Conservation (phyloP, 2,888 invertebrate genomes). For the Seira musarum region DNA sequence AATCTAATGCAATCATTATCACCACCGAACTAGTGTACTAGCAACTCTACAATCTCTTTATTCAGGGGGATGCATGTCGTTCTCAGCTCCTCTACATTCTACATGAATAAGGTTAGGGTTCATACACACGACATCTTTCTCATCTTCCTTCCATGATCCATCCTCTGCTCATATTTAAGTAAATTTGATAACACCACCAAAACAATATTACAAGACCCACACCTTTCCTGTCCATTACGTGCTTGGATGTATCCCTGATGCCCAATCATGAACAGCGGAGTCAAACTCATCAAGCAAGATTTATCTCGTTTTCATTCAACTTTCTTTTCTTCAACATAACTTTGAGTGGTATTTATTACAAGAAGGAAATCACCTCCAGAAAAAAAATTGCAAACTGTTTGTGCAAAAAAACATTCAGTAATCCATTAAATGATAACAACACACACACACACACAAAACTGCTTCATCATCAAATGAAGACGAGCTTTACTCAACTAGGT, state of each 20-base stretch:
- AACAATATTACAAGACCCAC: background rate
- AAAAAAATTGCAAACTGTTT: too few relatives aligned
- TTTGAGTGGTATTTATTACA: background rate
- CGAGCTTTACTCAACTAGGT: too few relatives aligned
- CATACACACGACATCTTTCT: background rate
- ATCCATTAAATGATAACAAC: constrained; percentile 3
- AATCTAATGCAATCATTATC: constrained; percentile 41
- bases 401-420: background rate
- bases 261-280: constrained; percentile 11
- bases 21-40: constrained; percentile 1
- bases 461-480: too few relatives aligned
- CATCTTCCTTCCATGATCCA: background rate
- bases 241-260: background rate
- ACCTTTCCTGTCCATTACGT: background rate
- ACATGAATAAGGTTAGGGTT: too few relatives aligned
- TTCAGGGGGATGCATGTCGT: too few relatives aligned
- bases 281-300: background rate
- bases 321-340: background rate
- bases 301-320: constrained; percentile 1
- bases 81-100: too few relatives aligned
- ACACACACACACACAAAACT: too few relatives aligned
- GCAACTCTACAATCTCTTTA: too few relatives aligned
- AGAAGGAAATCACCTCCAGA: background rate
- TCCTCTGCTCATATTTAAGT: background rate
- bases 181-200: constrained; percentile 1